These are phyloP conservation scores for Hippocampus barbouri DNA, from an alignment of 2,113 vertebrate genomes.

Conservation along the genomic window DNA sequence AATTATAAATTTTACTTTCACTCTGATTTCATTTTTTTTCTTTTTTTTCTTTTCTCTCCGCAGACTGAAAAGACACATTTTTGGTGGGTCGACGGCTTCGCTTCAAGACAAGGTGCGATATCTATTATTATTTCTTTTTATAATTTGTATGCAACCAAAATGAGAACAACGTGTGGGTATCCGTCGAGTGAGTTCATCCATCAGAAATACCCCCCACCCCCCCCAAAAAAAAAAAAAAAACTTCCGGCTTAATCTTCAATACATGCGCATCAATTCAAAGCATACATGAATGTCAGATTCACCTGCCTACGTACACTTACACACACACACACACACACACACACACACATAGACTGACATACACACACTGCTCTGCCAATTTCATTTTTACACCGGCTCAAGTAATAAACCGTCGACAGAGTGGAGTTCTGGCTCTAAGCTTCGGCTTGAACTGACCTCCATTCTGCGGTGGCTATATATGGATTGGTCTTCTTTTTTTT, in stretches of 20 bases:
- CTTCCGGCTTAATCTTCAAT: background rate
- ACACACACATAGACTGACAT: background rate
- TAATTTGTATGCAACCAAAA: conserved; percentile 32
- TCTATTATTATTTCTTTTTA: conserved; percentile 22
- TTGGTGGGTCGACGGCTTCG: background rate
- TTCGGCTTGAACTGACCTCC: background rate
- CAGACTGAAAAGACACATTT: background rate
- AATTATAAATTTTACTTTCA: conserved; percentile 1
- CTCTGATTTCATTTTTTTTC: background rate
- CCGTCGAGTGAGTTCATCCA: too few species aligned
- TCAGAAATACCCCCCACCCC: too few species aligned
- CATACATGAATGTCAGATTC: background rate
- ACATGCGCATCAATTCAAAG: background rate
- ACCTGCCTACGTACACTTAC: background rate
- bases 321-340: background rate
- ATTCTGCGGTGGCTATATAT: conserved; percentile 24
- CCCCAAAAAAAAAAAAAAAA: too few species aligned
- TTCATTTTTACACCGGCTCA: conserved; percentile 42
- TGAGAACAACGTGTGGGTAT: conserved; percentile 11
- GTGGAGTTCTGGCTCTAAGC: background rate
- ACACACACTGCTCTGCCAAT: conserved; percentile 17
- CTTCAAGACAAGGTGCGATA: background rate
- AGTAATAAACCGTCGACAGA: conserved; percentile 17
- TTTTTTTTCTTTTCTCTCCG: background rate
- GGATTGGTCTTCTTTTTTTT: conserved; percentile 19